Base-by-base conservation (phyloP, 1,140 invertebrate species). In the Drosophila virilis region DNA sequence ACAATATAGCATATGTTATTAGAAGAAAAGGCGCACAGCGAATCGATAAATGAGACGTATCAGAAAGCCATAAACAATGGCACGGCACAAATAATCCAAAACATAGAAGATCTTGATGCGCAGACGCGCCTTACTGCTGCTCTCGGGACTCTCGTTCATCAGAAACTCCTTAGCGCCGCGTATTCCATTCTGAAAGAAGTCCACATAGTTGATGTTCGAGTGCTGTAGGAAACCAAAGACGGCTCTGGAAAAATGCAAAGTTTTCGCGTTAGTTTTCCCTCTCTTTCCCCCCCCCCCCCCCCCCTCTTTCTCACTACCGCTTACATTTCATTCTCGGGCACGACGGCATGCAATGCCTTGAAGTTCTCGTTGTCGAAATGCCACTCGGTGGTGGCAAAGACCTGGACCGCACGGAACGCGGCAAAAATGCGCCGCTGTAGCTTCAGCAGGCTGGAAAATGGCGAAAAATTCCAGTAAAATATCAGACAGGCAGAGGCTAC, bases 371-470 rank as follows among this genome's bases (percentile, higher is more conserved):
- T 97, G 17, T 93, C 85, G 84, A 98, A 98, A 7, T 93, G 93
- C 97, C 97, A 99, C 86, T 97, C 94, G 69, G 97, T 95, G 0
- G 93, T 95, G 0, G 96, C 94, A 80, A 98, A 99, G 80, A 96
- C 97, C 51, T 95, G 93, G 4, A 99, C 80, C 3, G 96, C 96
- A 8, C 93, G 93, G 38, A 96, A 96, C 0, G 97, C 96, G 45
- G 95, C 95, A 78, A 96, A 96, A 8, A 98, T 94, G 73, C 96
- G 95, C 8, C 96, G 93, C 85, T 98, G 97, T 22, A 98, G 92
- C 91, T 95, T 95, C 6, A 97, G 93, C 0, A 92, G 74, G 86
- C 97, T 98, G 81, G 32, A 61, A 61, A 68, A 6, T 45, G 9
- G 12, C 6, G 0, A 8, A 8, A 45, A 45, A 45, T n/a, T 45